These are phyloP conservation scores for Ptyas mucosa DNA, from an alignment of 2,113 vertebrate species.

Conservation along the genomic window DNA sequence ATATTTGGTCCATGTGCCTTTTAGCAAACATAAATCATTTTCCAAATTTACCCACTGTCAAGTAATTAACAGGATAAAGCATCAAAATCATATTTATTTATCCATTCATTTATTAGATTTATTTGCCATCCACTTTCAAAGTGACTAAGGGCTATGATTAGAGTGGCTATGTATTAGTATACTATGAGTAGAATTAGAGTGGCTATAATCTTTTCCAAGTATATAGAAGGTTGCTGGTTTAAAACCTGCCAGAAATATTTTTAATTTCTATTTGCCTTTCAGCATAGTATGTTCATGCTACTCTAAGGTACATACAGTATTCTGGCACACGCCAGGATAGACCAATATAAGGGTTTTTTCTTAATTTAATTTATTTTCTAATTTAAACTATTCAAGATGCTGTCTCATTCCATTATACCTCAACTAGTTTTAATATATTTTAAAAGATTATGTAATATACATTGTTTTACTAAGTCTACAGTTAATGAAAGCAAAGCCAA, in stretches of 20 bases:
- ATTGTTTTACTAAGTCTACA: background rate
- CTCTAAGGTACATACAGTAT: background rate
- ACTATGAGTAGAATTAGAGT: background rate
- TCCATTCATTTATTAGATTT: background rate
- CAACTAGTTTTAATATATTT: background rate
- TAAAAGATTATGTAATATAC: background rate
- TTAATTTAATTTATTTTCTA: background rate
- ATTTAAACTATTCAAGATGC: background rate
- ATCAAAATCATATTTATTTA: background rate
- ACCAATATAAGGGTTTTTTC: background rate
- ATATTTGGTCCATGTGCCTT: background rate
- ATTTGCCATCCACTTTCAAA: background rate
- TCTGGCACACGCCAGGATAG: background rate
- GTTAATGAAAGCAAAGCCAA: background rate
- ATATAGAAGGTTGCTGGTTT: background rate
- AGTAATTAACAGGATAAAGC: background rate
- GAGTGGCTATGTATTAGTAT: background rate
- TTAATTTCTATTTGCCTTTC: background rate
- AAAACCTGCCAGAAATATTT: background rate
- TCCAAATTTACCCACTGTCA: background rate
- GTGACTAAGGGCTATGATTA: background rate
- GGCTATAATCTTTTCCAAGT: background rate
- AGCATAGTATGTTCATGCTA: background rate
- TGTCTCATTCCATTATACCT: background rate
- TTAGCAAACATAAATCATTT: background rate